These are phyloP conservation scores for Protodeltote pygarga DNA, from an alignment of 2,888 invertebrate genomes.

Conservation along the genomic window DNA sequence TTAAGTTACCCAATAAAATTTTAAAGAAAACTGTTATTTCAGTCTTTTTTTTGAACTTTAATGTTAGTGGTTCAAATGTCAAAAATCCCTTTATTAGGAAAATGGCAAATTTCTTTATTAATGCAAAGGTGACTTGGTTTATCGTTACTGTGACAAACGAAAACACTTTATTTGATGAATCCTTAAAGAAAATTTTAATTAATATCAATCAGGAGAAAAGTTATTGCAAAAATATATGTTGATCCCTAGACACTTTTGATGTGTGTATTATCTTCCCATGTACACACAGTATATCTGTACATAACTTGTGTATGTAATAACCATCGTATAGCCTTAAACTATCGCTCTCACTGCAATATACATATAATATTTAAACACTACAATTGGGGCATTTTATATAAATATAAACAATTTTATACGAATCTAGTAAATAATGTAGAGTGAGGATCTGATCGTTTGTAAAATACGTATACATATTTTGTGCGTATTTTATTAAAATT, in stretches of 20 bases:
- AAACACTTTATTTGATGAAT: no score
- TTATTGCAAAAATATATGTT: no score
- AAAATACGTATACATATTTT: conserved; percentile 10
- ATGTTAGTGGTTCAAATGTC: no score
- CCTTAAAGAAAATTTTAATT: background rate
- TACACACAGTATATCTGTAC: conserved; percentile 20
- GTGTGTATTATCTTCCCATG: conserved; percentile 21
- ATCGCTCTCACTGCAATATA: conserved; percentile 33
- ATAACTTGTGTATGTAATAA: conserved; percentile 28
- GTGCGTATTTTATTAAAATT: background rate
- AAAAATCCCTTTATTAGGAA: no score
- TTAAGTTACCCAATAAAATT: no score
- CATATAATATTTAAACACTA: conserved; percentile 42
- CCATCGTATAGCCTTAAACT: conserved; percentile 33
- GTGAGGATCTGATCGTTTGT: conserved; percentile 8
- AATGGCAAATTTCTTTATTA: no score
- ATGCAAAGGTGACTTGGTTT: no score
- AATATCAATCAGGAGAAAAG: no score
- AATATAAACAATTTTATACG: conserved; percentile 37
- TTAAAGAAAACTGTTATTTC: no score
- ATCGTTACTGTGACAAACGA: no score
- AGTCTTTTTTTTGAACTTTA: no score
- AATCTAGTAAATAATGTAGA: conserved; percentile 22
- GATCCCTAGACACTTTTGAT: no score
- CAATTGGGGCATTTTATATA: conserved; percentile 48